These are phyloP conservation scores for Cliona cf. orientalis DNA, from an alignment of 37 sponge, comb jelly and placozoan genomes.

Conservation along the genomic window DNA sequence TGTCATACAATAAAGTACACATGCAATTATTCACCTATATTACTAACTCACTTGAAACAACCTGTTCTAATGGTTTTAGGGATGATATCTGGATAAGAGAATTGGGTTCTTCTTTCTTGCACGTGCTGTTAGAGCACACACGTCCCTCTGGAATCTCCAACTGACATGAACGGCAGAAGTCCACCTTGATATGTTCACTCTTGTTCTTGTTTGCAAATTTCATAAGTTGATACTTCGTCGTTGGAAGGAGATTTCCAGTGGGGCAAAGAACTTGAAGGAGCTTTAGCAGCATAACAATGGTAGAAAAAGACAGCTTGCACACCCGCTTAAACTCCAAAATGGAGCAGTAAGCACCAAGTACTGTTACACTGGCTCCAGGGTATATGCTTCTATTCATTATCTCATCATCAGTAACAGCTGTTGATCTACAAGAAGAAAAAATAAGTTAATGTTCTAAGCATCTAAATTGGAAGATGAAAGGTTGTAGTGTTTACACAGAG, in stretches of 20 bases:
- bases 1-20: background rate
- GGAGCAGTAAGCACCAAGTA: background rate
- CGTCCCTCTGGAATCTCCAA: background rate
- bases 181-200: background rate
- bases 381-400: background rate
- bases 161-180: background rate
- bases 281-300: background rate
- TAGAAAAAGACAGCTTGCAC: background rate
- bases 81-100: background rate
- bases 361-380: background rate
- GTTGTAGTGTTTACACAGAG: too few species aligned
- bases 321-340: background rate
- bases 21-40: background rate
- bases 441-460: background rate
- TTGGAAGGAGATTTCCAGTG: background rate
- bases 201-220: constrained; percentile 2
- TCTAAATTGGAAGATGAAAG: background rate
- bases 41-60: background rate
- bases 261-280: background rate
- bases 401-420: too few species aligned
- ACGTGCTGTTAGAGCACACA: background rate
- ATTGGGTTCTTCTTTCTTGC: background rate
- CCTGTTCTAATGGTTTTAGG: background rate
- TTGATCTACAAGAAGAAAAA: background rate
- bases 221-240: constrained; percentile 7